Conservation (phyloP, 2,797 vertebrate genomes). For the Manis crassicaudata region DNA sequence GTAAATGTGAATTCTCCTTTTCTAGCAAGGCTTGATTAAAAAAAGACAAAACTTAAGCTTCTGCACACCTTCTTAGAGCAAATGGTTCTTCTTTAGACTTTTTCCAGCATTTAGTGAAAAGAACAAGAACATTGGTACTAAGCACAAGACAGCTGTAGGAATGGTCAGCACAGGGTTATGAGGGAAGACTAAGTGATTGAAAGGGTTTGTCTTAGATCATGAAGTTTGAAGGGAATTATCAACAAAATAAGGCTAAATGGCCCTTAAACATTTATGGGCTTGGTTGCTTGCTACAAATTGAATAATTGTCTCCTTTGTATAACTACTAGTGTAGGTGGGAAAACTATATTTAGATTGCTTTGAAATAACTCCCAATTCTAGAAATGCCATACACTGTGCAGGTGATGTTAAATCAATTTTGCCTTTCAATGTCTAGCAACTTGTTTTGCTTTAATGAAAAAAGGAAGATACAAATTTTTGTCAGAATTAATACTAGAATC, state of each 20-base stretch:
- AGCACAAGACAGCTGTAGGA: not conserved
- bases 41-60: not conserved
- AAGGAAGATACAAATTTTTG: not conserved
- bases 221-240: not conserved
- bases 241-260: not conserved
- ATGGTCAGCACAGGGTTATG: not conserved
- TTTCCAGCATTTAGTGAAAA: not conserved
- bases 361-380: not conserved
- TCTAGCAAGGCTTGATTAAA: not conserved
- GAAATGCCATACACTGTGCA: not conserved
- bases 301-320: slow-evolving; percentile 8
- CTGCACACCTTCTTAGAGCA: not conserved
- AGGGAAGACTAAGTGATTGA: not conserved
- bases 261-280: not conserved
- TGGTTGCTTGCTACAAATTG: not conserved
- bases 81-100: not conserved
- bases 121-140: not conserved
- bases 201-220: not conserved
- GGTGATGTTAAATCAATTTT: not conserved
- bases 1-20: not conserved
- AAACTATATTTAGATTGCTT: slow-evolving; percentile 25
- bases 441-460: not conserved
- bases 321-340: not conserved
- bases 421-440: not conserved
- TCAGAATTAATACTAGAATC: not conserved